phyloP scores from a whole-genome alignment of 2,797 vertebrate species.

The Hemitrygon akajei region DNA sequence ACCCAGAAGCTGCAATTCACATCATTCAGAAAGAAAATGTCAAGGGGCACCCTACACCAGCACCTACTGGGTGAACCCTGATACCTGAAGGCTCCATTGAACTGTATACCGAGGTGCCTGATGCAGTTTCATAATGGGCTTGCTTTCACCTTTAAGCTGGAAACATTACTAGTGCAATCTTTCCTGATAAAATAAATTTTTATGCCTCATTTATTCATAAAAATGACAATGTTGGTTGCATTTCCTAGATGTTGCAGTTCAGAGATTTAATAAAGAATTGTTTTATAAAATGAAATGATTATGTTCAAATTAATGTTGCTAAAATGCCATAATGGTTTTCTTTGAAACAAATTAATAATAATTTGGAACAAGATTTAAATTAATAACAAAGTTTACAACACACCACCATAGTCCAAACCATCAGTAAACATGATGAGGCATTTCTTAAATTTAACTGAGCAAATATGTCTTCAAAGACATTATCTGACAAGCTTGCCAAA shows the following conservation, averaged over 20 bases:
- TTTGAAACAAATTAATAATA: background rate
- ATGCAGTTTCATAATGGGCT: no score
- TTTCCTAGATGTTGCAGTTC: background rate
- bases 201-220: no score
- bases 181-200: no score
- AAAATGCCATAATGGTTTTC: background rate
- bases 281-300: background rate
- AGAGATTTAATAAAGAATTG: background rate
- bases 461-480: background rate
- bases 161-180: no score
- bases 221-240: no score
- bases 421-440: background rate
- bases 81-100: no score
- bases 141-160: no score
- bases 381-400: background rate
- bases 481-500: background rate
- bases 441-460: background rate
- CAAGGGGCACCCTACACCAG: no score
- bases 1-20: no score
- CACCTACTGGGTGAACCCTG: no score
- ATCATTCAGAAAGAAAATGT: no score
- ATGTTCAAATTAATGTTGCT: background rate
- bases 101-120: no score
- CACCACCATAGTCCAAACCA: background rate
- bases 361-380: background rate